Percentiles rank a stretch among this genome's conserved stretches.
These are phyloP conservation scores for Aurelia coerulea DNA, from an alignment of 30 jellyfish, hydroid and myxozoan genomes.

Conservation along the genomic window DNA sequence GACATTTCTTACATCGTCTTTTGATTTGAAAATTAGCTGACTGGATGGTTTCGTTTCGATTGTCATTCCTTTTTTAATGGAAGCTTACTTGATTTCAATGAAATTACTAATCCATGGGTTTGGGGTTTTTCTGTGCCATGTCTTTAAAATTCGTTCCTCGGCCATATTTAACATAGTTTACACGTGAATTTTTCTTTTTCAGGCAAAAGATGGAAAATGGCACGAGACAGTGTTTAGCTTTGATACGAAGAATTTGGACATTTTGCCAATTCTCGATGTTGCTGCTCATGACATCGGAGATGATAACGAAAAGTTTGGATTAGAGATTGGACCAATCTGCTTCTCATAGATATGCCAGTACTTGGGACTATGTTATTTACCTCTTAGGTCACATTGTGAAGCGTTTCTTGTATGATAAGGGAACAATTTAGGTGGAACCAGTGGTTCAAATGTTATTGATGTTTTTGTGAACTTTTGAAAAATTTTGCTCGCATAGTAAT, in stretches of 20 bases:
- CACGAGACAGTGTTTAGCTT: constrained; percentile 88
- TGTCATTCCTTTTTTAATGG: no score
- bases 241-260: constrained; percentile 64
- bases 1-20: no score
- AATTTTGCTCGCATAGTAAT: background rate
- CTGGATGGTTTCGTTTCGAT: no score
- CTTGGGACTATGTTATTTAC: constrained; percentile 31
- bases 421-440: constrained; percentile 31
- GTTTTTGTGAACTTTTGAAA: background rate
- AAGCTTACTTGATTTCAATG: no score
- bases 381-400: constrained; percentile 20
- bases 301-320: constrained; percentile 86
- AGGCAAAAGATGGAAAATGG: constrained; percentile 94
- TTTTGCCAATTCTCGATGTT: constrained; percentile 85
- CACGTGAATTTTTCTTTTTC: constrained; percentile 21
- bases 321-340: constrained; percentile 91
- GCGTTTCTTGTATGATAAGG: constrained; percentile 51
- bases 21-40: no score
- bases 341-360: constrained; percentile 63
- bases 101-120: no score
- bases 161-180: no score
- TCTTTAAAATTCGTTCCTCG: no score
- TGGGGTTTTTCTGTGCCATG: no score
- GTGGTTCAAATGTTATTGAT: background rate
- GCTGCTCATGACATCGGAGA: constrained; percentile 90